Conservation (phyloP, 2,888 invertebrate species). For the Cryptosula pallasiana region DNA sequence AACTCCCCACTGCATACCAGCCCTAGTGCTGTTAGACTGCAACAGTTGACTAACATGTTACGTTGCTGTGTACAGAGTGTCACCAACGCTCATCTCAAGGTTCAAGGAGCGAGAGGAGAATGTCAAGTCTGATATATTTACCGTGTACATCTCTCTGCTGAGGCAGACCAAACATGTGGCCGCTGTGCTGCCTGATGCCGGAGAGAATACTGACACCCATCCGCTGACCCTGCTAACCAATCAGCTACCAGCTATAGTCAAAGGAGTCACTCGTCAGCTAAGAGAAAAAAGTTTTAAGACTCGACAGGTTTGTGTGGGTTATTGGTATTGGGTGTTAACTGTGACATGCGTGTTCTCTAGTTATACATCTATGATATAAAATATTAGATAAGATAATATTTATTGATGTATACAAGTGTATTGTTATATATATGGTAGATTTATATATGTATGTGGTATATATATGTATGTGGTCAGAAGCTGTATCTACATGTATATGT, state of each 20-base stretch:
- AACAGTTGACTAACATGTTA: no score
- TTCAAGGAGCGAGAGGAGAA: slow-evolving; percentile 89
- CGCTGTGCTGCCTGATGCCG: slow-evolving; percentile 42
- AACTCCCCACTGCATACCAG: no score
- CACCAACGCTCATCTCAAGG: not conserved
- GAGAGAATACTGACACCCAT: slow-evolving; percentile 25
- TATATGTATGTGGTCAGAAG: no score
- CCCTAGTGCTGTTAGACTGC: no score
- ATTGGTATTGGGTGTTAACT: no score
- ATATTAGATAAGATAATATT: no score
- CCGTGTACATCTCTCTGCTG: slow-evolving; percentile 87
- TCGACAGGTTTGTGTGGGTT: slow-evolving; percentile 64
- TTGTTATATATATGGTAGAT: no score
- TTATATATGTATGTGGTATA: no score
- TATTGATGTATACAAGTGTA: no score
- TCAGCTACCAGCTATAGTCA: slow-evolving; percentile 73
- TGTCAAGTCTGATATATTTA: slow-evolving; percentile 95
- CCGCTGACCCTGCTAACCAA: slow-evolving; percentile 49
- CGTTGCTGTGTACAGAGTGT: not conserved
- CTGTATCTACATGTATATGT: no score
- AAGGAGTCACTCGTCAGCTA: slow-evolving; percentile 81
- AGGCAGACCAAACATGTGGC: slow-evolving; percentile 75
- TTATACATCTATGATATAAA: no score
- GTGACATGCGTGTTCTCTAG: no score
- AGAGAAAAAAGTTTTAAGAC: slow-evolving; percentile 57